A percentile compares a stretch with the other conserved stretches of the same genome.
These are phyloP conservation scores for Echinops telfairi DNA, from an alignment of 2,113 vertebrate genomes.

Conservation along the genomic window DNA sequence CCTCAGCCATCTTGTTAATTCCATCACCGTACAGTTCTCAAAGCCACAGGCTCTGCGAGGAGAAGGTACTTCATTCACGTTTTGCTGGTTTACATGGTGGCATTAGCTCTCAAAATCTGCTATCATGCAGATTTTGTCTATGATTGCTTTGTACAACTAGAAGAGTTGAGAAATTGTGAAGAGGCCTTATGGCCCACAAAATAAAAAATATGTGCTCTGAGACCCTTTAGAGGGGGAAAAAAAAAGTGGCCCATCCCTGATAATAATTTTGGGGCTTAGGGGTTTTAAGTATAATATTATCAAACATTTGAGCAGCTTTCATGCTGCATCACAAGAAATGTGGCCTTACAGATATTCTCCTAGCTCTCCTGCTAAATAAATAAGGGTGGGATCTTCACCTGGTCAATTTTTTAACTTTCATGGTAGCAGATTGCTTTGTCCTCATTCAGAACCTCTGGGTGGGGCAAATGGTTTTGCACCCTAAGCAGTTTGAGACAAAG, in stretches of 20 bases:
- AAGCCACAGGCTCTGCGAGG: neutral
- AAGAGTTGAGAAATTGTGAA: no score
- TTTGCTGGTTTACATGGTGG: slow-evolving; percentile 9
- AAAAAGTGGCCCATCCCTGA: no score
- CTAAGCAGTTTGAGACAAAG: no score
- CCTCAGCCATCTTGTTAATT: neutral
- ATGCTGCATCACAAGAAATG: neutral
- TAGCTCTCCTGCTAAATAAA: neutral
- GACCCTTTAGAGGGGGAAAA: no score
- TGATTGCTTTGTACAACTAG: no score
- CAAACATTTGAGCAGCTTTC: no score
- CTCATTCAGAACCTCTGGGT: neutral
- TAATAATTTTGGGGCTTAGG: no score
- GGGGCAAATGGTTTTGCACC: neutral
- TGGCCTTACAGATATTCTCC: neutral
- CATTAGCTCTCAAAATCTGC: neutral
- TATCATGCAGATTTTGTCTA: neutral
- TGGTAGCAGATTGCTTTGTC: neutral
- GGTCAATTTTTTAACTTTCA: slow-evolving; percentile 22
- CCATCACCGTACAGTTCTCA: neutral
- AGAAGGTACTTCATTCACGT: neutral
- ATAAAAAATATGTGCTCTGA: no score
- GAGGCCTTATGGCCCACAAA: no score
- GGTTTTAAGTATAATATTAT: no score
- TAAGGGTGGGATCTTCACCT: neutral